Evolutionary conservation across 2,113 vertebrate species (phyloP), one percentile per base, ranked within the genome.

Genomic region (Motacilla alba): DNA sequence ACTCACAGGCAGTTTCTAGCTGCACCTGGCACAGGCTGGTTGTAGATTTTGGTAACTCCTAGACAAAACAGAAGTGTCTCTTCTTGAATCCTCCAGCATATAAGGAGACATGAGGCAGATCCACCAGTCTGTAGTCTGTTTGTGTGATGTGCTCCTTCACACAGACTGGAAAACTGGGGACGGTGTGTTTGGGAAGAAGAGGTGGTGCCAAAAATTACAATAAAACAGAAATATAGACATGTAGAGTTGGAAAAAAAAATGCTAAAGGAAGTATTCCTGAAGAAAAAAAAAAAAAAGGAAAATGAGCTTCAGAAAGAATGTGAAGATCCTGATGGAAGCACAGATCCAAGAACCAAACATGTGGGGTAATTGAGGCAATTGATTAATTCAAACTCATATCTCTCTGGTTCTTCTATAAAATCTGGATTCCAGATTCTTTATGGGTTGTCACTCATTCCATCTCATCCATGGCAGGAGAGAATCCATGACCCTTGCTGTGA

Each of bases 331-430:
- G 7, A 21, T 27, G 3, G 24, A 15, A 80, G 12, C 13, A 87
- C 55, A 52, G 15, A n/a, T 60, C 15, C 26, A 69, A 31, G 5
- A 87, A 49, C 35, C 35, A 35, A 35, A 35, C 35, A 35, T 7
- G 35, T 35, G 35, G 35, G 35, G 35, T 35, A 35, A 35, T 35
- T 35, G 35, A 72, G 13, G 14, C 24, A 49, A 47, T 12, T 5
- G 0, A 3, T 69, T 44, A 0, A 3, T 3, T 44, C 11, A 49
- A 82, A 39, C 6, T 56, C 22, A 27, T 0, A 9, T 17, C 8
- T 81, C 16, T 35, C 8, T 49, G 3, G 4, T 35, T 53, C 10
- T 37, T n/a, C 27, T 7, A 6, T 13, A 33, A 41, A 30, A 1
- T 12, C 22, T n/a, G 19, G 3, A 1, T 8, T 35, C 11, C 6